These are phyloP conservation scores for Calosoma granatense DNA, from an alignment of 1,140 invertebrate species.

Conservation along the genomic window DNA sequence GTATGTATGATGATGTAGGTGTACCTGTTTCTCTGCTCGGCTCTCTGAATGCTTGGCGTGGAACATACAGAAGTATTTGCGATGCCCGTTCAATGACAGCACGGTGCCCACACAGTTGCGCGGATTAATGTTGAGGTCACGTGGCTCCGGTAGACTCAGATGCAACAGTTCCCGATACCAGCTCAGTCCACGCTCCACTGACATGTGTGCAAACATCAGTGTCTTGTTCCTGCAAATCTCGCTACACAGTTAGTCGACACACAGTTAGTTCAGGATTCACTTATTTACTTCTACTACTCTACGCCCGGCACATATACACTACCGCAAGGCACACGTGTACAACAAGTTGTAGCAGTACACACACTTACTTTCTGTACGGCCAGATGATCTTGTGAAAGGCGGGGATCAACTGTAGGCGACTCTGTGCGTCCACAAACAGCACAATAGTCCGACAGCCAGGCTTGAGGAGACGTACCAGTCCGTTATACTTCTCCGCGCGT, in stretches of 20 bases:
- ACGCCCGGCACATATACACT: no score
- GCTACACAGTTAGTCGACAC: conserved; percentile 4
- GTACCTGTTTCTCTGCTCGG: conserved; percentile 33
- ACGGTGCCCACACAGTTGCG: conserved; percentile 97
- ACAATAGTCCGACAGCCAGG: conserved; percentile 92
- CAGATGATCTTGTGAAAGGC: conserved; percentile 89
- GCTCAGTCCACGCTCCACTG: conserved; percentile 78
- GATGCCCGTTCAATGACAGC: conserved; percentile 86
- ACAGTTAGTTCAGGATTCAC: no score
- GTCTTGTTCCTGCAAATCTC: conserved; percentile 52
- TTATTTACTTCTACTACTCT: no score
- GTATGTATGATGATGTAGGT: neutral
- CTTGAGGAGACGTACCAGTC: conserved; percentile 82
- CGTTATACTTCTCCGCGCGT: conserved; percentile 90
- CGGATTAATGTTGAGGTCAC: conserved; percentile 85
- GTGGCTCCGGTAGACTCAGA: conserved; percentile 68
- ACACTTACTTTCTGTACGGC: conserved; percentile 81
- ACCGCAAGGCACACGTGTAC: no score
- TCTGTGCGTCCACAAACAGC: conserved; percentile 80
- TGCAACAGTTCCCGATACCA: conserved; percentile 90
- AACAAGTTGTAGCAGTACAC: no score
- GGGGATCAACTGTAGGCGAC: conserved; percentile 73
- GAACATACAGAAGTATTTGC: conserved; percentile 97
- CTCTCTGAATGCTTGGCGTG: conserved; percentile 82
- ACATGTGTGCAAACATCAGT: conserved; percentile 85